These are phyloP conservation scores for Anser brachyrhynchus DNA, from an alignment of 2,113 vertebrate genomes.

Conservation along the genomic window DNA sequence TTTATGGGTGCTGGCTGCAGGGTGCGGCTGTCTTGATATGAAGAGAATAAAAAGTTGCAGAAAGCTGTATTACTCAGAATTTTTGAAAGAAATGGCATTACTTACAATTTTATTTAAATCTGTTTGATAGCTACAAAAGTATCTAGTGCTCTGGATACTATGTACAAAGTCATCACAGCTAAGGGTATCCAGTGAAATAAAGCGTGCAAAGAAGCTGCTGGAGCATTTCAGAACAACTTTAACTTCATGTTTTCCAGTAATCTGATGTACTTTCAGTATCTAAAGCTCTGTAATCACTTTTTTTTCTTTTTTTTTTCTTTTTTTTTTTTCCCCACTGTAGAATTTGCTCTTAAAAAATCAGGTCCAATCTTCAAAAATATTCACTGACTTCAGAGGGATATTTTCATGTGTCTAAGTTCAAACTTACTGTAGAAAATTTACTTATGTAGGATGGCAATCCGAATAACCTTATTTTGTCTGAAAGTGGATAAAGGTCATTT, in stretches of 20 bases:
- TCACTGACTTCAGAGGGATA: background rate
- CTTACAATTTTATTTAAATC: background rate
- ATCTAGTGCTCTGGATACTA: background rate
- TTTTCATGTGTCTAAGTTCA: background rate
- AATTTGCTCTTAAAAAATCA: background rate
- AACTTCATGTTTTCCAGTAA: background rate
- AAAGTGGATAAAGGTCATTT: constrained; percentile 18
- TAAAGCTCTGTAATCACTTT: background rate
- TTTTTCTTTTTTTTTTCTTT: background rate
- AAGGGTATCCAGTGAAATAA: background rate
- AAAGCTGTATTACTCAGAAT: background rate
- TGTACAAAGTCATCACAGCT: background rate
- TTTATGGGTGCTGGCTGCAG: background rate
- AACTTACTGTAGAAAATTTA: constrained; percentile 38
- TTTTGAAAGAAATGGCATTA: background rate
- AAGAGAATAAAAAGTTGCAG: background rate
- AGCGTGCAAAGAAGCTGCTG: background rate
- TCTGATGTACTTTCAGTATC: background rate
- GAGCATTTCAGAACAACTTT: constrained; percentile 7
- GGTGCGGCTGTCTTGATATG: background rate
- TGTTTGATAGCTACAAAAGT: background rate
- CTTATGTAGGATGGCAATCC: background rate
- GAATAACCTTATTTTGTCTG: constrained; percentile 47
- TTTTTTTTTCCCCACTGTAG: background rate
- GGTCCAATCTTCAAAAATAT: constrained; percentile 13